Conservation (phyloP, 2,113 vertebrate genomes). For the Xenopus borealis region DNA sequence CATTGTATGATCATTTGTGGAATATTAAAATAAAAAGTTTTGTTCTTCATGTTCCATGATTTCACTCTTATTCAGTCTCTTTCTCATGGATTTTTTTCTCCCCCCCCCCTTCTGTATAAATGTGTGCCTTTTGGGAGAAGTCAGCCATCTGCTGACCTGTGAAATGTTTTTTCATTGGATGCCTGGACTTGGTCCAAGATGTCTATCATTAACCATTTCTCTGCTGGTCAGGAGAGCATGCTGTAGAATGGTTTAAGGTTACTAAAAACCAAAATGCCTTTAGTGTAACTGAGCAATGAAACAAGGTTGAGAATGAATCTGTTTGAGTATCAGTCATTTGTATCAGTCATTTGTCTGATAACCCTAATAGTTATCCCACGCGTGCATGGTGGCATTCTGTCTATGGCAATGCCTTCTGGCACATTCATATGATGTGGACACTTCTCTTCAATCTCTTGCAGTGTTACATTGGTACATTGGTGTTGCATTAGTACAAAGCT, state of each 20-base stretch:
- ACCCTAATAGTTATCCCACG: neutral
- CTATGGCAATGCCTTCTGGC: neutral
- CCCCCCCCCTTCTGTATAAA: slow-evolving; percentile 17
- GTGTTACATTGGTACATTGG: neutral
- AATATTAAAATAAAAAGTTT: slow-evolving; percentile 8
- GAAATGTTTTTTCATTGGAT: slow-evolving; percentile 44
- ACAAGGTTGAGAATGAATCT: too few species aligned
- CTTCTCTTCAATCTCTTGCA: neutral
- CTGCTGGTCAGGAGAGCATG: neutral
- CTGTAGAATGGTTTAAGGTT: neutral
- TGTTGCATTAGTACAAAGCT: too few species aligned
- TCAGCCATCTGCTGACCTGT: slow-evolving; percentile 47
- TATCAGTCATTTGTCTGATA: neutral
- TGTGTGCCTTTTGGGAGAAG: slow-evolving; percentile 42
- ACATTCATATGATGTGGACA: neutral
- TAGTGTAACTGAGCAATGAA: neutral
- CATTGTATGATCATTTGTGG: slow-evolving; percentile 13
- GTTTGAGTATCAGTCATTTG: too few species aligned
- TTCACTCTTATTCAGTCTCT: neutral
- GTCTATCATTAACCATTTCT: slow-evolving; percentile 43
- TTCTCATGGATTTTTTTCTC: neutral
- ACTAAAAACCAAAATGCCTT: neutral
- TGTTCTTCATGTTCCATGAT: slow-evolving; percentile 13
- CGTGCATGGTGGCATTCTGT: too few species aligned
- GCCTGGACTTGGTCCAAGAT: slow-evolving; percentile 40